Conservation (phyloP, 64 coral and sea anemone species). For the Montipora capricornis region DNA sequence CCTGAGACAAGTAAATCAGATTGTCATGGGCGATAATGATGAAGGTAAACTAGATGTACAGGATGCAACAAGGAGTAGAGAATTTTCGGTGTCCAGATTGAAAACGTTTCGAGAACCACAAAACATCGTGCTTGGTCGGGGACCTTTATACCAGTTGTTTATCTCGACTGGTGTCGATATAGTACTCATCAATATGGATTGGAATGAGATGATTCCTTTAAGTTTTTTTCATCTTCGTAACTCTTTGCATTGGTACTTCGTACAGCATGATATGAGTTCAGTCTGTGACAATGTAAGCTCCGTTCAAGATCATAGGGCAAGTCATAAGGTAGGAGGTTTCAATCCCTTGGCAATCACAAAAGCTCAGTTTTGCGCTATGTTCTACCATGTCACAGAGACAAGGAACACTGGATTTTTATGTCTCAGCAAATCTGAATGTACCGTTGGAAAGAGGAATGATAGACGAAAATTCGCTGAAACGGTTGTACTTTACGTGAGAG, state of each 20-base stretch:
- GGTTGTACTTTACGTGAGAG: conserved; percentile 33
- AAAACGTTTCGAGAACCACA: background rate
- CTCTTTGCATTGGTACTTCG: background rate
- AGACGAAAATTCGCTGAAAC: conserved; percentile 36
- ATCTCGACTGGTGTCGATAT: background rate
- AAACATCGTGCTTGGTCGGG: background rate
- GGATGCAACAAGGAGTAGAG: background rate
- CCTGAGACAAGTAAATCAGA: conserved; percentile 23
- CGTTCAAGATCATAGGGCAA: conserved; percentile 23
- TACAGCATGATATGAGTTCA: conserved; percentile 4
- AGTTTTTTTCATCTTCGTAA: background rate
- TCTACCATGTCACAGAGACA: conserved; percentile 40
- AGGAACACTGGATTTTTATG: background rate
- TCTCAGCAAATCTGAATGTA: conserved; percentile 16
- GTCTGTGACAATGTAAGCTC: conserved; percentile 25
- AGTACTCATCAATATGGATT: conserved; percentile 24
- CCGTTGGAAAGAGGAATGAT: background rate
- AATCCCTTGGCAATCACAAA: conserved; percentile 28
- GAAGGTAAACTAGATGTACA: background rate
- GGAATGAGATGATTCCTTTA: background rate
- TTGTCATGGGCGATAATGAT: conserved; percentile 2
- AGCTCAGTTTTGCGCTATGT: conserved; percentile 39
- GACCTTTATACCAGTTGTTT: conserved; percentile 6
- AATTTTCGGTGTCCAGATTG: background rate
- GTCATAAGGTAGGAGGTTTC: conserved; percentile 24